phyloP scores from a whole-genome alignment of 2,888 invertebrate genomes.

The Mimas tiliae region DNA sequence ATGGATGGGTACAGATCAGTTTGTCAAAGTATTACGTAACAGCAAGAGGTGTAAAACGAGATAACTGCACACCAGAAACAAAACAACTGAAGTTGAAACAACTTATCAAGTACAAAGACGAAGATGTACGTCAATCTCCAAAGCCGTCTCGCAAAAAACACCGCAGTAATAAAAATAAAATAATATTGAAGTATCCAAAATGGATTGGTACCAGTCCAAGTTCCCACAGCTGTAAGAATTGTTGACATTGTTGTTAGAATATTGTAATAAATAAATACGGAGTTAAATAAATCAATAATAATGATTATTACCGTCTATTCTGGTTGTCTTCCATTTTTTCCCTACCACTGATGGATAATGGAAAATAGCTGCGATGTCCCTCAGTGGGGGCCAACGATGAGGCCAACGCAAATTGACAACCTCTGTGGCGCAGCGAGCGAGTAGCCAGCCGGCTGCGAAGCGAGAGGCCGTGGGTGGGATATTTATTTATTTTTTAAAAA shows the following conservation, averaged over 20 bases:
- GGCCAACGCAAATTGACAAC: too few relatives aligned
- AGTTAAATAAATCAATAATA: too few relatives aligned
- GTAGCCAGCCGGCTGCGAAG: too few relatives aligned
- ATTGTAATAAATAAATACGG: too few relatives aligned
- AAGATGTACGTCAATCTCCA: neutral
- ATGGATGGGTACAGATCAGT: neutral
- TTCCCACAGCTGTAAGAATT: neutral
- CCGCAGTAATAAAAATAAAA: neutral
- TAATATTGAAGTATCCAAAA: neutral
- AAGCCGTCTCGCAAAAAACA: neutral
- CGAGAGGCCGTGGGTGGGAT: too few relatives aligned
- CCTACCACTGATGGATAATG: too few relatives aligned
- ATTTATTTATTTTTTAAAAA: too few relatives aligned
- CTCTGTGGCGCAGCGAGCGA: too few relatives aligned
- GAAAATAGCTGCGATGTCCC: too few relatives aligned
- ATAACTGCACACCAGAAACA: neutral
- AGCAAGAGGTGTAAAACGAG: neutral
- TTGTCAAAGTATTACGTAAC: neutral
- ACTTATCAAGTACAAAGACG: neutral
- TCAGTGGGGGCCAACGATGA: too few relatives aligned
- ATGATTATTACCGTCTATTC: too few relatives aligned
- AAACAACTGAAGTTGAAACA: neutral
- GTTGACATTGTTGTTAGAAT: neutral
- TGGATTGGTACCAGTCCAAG: neutral
- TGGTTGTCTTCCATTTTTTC: too few relatives aligned